Conservation (phyloP, 2,113 vertebrate species). For the Cyanoliseus patagonus region DNA sequence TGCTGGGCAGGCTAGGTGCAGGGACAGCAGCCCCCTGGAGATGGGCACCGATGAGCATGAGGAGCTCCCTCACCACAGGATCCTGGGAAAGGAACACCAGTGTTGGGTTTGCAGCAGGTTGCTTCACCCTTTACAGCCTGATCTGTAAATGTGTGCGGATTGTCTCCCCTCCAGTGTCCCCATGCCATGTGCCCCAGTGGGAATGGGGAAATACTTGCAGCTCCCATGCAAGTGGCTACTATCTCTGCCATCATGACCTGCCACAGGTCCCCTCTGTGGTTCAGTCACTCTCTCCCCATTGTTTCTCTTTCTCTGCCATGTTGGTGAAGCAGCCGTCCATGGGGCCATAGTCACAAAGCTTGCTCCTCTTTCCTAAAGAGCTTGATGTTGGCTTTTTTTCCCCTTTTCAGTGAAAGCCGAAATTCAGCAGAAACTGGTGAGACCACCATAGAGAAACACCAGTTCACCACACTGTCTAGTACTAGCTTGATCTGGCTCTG, state of each 20-base stretch:
- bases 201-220: accelerated
- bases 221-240: background rate
- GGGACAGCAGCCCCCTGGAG: background rate
- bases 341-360: background rate
- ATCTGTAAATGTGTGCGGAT: accelerated
- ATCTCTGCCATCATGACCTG: accelerated
- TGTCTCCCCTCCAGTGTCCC: background rate
- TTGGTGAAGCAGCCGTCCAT: background rate
- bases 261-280: background rate
- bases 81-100: background rate
- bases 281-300: background rate
- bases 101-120: background rate
- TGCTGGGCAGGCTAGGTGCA: background rate
- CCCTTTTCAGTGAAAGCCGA: background rate
- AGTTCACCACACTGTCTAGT: background rate
- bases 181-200: accelerated
- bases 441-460: background rate
- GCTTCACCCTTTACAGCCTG: background rate
- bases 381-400: background rate
- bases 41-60: accelerated
- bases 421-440: background rate
- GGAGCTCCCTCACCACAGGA: accelerated
- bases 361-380: background rate
- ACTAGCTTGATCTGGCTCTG: conserved; percentile 8
- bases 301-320: background rate